Evolutionary conservation across 2,888 invertebrate genomes (phyloP).

Genomic region (Octodonta nipae): DNA sequence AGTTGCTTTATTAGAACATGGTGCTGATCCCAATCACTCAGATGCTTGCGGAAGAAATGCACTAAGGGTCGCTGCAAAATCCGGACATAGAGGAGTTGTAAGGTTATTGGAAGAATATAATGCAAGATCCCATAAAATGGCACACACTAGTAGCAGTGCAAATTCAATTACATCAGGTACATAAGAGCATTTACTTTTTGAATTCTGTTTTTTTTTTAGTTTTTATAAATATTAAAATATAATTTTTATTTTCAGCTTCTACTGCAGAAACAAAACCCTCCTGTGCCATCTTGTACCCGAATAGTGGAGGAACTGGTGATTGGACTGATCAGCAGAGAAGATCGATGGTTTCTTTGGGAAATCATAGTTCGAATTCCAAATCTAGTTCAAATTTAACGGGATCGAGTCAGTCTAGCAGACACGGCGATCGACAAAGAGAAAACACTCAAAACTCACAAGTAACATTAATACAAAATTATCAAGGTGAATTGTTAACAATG

Average conservation of each 20-base stretch:
- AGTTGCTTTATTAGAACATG: constrained; percentile 64
- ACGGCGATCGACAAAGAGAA: constrained; percentile 30
- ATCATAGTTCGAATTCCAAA: constrained; percentile 65
- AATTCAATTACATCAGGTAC: constrained; percentile 35
- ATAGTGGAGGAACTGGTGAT: constrained; percentile 27
- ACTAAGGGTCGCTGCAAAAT: constrained; percentile 78
- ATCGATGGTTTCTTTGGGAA: constrained; percentile 46
- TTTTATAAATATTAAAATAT: constrained; percentile 1
- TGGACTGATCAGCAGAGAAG: constrained; percentile 32
- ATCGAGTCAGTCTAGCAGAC: constrained; percentile 35
- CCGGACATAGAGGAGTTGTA: constrained; percentile 77
- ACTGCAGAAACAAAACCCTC: constrained; percentile 51
- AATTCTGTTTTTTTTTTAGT: constrained; percentile 3
- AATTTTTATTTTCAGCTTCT: constrained; percentile 33
- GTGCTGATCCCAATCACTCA: constrained; percentile 73
- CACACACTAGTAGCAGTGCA: constrained; percentile 32
- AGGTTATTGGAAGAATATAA: constrained; percentile 60
- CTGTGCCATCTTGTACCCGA: constrained; percentile 42
- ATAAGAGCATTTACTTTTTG: background rate
- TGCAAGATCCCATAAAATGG: constrained; percentile 28
- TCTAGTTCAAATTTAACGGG: constrained; percentile 67
- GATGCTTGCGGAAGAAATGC: constrained; percentile 80
- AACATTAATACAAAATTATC: constrained; percentile 2
- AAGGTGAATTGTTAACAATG: background rate
- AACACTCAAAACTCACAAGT: constrained; percentile 26